Evolutionary conservation across 2,888 invertebrate species (phyloP).

Genomic region (Rhopalosiphum nymphaeae): DNA sequence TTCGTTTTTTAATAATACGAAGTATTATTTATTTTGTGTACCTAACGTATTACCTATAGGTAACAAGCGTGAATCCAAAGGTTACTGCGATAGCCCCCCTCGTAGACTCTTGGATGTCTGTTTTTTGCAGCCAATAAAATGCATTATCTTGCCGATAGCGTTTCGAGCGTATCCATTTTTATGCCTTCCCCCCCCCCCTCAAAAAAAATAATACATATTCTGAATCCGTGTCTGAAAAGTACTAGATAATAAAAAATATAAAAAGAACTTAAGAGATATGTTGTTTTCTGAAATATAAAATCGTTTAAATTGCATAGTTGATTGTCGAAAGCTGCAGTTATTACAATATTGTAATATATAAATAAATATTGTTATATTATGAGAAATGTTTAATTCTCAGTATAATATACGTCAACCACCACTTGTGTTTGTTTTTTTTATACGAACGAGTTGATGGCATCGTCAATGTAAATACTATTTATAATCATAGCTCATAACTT

Average conservation of each 20-base stretch:
- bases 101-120: no score
- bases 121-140: no score
- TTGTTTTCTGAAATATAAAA: neutral
- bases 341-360: neutral
- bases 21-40: neutral
- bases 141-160: no score
- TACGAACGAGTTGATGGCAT: neutral
- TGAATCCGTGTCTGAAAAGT: no score
- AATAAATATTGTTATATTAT: neutral
- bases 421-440: neutral
- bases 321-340: neutral
- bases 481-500: neutral
- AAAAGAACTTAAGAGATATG: neutral
- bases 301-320: neutral
- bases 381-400: neutral
- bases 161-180: no score
- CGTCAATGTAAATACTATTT: conserved; percentile 6
- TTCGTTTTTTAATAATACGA: neutral
- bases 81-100: no score
- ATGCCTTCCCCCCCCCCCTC: no score
- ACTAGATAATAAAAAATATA: neutral
- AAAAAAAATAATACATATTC: no score
- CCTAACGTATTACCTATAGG: neutral
- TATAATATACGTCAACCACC: neutral
- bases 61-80: no score